Conservation (phyloP, 1,140 invertebrate genomes). For the Saxidomus purpurata region DNA sequence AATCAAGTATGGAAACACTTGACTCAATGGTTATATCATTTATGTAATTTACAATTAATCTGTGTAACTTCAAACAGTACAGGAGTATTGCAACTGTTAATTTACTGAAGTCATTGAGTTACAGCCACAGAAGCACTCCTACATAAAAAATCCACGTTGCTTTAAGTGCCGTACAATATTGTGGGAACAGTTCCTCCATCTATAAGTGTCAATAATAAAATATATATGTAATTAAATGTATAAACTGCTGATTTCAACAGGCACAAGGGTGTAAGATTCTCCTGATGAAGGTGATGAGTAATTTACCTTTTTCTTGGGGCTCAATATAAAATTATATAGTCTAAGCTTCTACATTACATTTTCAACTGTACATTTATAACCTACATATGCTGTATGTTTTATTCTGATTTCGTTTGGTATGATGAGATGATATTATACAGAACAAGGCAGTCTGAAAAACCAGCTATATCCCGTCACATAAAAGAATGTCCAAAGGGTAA, state of each 20-base stretch:
- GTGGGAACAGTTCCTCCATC: not conserved
- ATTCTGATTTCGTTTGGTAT: too few species aligned
- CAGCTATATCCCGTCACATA: too few species aligned
- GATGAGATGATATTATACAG: too few species aligned
- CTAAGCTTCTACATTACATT: too few species aligned
- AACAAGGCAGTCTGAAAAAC: too few species aligned
- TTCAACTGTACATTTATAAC: too few species aligned
- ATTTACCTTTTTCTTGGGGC: not conserved
- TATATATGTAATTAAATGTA: too few species aligned
- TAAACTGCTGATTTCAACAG: too few species aligned
- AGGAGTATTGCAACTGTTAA: not conserved
- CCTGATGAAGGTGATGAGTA: too few species aligned
- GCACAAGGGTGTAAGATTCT: too few species aligned
- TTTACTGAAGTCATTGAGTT: not conserved
- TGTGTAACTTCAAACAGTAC: slow-evolving; percentile 13
- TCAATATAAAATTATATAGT: not conserved
- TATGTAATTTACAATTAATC: slow-evolving; percentile 4
- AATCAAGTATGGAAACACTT: slow-evolving; percentile 14
- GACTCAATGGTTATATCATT: not conserved
- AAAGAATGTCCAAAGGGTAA: too few species aligned
- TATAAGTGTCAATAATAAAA: slow-evolving; percentile 5
- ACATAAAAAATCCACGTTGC: not conserved
- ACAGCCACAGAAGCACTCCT: not conserved
- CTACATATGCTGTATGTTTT: too few species aligned
- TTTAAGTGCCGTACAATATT: not conserved